Conservation (phyloP, 2,797 vertebrate genomes). For the Prunella strophiata region DNA sequence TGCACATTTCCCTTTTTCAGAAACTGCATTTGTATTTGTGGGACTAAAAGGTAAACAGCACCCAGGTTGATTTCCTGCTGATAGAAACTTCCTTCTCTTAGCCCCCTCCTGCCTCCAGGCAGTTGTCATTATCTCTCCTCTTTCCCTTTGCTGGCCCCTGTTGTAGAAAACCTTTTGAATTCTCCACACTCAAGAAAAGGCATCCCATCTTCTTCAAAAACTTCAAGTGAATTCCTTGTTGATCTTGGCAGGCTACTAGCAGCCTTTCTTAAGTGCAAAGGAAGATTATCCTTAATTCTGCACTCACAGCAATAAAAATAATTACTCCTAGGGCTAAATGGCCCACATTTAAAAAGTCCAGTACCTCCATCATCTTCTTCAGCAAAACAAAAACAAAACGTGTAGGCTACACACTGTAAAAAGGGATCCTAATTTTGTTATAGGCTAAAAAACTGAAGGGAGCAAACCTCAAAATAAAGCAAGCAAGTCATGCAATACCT, state of each 20-base stretch:
- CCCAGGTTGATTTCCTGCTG: constrained; percentile 13
- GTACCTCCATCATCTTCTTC: background rate
- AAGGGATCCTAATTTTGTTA: background rate
- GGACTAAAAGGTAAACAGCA: background rate
- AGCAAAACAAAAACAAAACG: background rate
- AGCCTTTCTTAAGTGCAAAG: background rate
- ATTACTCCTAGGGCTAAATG: background rate
- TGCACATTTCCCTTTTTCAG: background rate
- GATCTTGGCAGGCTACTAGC: background rate
- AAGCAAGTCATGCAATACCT: constrained; percentile 78
- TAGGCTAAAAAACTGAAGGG: background rate
- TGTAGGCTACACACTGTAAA: background rate
- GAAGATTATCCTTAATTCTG: background rate
- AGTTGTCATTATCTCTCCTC: background rate
- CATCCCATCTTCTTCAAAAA: background rate
- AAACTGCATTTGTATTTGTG: background rate
- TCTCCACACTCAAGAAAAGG: background rate
- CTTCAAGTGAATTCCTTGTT: background rate
- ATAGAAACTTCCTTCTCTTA: constrained; percentile 5
- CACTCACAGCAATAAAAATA: background rate
- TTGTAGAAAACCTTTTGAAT: background rate
- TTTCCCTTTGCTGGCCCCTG: background rate
- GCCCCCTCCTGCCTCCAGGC: background rate
- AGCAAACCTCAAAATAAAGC: background rate
- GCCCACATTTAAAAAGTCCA: background rate